Conservation (phyloP, 2,797 vertebrate genomes). For the Streptopelia turtur region DNA sequence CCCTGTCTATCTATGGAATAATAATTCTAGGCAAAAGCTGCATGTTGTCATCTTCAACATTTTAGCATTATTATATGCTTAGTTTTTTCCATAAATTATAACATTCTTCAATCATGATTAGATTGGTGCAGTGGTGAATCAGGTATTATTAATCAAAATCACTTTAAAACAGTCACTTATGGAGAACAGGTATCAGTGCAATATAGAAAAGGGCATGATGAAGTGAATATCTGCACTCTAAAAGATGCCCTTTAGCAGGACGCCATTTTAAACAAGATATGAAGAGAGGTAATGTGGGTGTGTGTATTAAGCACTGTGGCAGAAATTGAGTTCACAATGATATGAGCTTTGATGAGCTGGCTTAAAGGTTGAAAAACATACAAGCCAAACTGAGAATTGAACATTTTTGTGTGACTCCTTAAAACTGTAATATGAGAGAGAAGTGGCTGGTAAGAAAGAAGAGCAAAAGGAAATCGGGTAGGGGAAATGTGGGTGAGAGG, state of each 20-base stretch:
- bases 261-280: constrained; percentile 8
- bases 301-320: not conserved
- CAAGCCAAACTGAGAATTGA: not conserved
- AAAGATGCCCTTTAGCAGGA: not conserved
- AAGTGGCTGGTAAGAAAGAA: not conserved
- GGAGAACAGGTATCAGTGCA: not conserved
- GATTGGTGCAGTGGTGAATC: not conserved
- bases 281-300: not conserved
- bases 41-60: constrained; percentile 21
- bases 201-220: not conserved
- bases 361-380: not conserved
- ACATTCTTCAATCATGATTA: constrained; percentile 7
- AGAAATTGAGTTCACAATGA: constrained; percentile 3
- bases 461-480: no score
- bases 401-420: not conserved
- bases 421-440: not conserved
- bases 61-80: constrained; percentile 5
- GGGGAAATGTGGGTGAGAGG: no score
- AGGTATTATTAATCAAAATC: constrained; percentile 11
- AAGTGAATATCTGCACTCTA: not conserved
- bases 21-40: constrained; percentile 23
- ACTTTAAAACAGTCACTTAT: constrained; percentile 13
- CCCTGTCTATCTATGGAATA: constrained; percentile 21
- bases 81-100: constrained; percentile 48
- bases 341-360: not conserved